phyloP scores from a whole-genome alignment of 1,140 invertebrate species.

The Diprion similis region DNA sequence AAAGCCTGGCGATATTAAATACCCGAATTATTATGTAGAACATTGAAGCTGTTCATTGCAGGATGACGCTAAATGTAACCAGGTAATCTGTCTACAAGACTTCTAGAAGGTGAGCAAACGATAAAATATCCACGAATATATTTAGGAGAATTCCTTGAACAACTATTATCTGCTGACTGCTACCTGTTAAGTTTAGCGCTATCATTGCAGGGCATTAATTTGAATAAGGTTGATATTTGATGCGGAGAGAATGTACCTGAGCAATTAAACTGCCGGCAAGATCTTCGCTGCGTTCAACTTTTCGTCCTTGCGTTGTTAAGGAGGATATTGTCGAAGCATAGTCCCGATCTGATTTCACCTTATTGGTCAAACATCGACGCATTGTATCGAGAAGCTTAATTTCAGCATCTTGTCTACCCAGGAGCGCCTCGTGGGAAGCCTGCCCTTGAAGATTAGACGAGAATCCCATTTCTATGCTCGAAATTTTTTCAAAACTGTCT shows the following conservation, averaged over 20 bases:
- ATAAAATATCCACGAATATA: too few species aligned
- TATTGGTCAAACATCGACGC: conserved; percentile 81
- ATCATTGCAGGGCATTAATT: too few species aligned
- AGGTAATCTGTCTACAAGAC: too few species aligned
- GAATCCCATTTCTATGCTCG: conserved; percentile 76
- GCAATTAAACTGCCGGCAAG: conserved; percentile 71
- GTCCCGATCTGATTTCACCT: conserved; percentile 90
- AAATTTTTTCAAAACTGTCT: neutral
- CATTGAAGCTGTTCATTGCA: neutral
- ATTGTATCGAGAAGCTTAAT: conserved; percentile 88
- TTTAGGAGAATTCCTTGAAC: too few species aligned
- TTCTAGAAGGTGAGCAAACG: too few species aligned
- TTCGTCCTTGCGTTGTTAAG: conserved; percentile 81
- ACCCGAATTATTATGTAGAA: neutral
- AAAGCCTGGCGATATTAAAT: neutral
- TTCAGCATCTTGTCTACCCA: conserved; percentile 89
- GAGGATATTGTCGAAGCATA: conserved; percentile 83
- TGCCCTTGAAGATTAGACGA: conserved; percentile 82
- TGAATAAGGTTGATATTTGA: too few species aligned
- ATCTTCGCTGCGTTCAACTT: conserved; percentile 82
- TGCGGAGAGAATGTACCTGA: conserved; percentile 42
- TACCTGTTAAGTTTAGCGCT: too few species aligned
- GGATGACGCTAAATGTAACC: too few species aligned
- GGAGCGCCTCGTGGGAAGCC: conserved; percentile 83
- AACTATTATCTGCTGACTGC: too few species aligned